Percentiles rank a stretch among this genome's conserved stretches.
These are phyloP conservation scores for Raphicerus campestris DNA, from an alignment of 2,113 vertebrate genomes.

Conservation along the genomic window DNA sequence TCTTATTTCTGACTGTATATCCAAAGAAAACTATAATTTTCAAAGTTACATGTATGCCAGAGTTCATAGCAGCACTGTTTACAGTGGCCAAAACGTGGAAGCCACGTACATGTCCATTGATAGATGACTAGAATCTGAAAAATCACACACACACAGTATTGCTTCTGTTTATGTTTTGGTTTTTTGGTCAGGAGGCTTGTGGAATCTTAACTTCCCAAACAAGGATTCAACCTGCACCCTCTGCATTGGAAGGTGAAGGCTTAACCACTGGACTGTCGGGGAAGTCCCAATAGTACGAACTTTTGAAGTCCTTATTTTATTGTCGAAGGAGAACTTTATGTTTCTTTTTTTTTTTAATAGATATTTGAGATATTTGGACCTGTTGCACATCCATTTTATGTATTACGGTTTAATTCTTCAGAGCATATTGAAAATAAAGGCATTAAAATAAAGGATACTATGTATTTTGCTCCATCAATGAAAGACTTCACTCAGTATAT, in stretches of 20 bases:
- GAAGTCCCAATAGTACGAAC: neutral
- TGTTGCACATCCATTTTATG: conserved; percentile 92
- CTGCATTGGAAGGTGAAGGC: neutral
- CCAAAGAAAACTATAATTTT: neutral
- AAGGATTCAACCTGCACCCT: neutral
- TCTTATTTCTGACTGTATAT: neutral
- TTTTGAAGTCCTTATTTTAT: neutral
- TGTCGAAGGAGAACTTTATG: neutral
- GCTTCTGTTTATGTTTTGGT: neutral
- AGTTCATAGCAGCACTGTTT: neutral
- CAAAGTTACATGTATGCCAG: neutral
- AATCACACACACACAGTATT: neutral
- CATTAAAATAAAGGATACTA: conserved; percentile 83
- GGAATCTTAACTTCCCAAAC: neutral
- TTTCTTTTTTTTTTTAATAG: conserved; percentile 76
- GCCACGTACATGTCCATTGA: neutral
- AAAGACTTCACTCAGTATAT: conserved; percentile 93
- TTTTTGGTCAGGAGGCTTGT: neutral
- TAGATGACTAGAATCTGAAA: neutral
- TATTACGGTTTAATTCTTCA: conserved; percentile 89
- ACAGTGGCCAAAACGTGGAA: neutral
- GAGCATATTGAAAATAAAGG: conserved; percentile 86
- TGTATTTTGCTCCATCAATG: conserved; percentile 90
- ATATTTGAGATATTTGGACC: conserved; percentile 97
- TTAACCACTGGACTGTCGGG: neutral